These are phyloP conservation scores for Antitype chi DNA, from an alignment of 2,888 invertebrate species.

Conservation along the genomic window DNA sequence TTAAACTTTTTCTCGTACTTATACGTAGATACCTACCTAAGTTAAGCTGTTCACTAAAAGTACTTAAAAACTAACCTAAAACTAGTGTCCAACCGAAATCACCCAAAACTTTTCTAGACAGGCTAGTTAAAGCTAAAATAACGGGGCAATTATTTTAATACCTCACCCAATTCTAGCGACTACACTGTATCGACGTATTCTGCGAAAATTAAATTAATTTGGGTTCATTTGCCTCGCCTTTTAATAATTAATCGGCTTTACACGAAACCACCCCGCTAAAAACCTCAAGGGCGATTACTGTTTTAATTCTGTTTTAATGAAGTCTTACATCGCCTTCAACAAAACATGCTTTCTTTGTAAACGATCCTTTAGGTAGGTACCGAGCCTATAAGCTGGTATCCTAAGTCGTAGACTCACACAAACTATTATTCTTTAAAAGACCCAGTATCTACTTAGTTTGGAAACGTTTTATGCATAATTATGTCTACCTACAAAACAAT, in stretches of 20 bases:
- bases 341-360: conserved; percentile 17
- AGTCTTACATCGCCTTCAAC: conserved; percentile 21
- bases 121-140: conserved; percentile 27
- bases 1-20: not conserved
- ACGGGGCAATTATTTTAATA: conserved; percentile 40
- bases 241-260: conserved; percentile 61
- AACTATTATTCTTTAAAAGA: not conserved
- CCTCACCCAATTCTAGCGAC: conserved; percentile 42
- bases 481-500: not conserved
- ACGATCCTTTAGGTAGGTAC: not conserved
- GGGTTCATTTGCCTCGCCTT: conserved; percentile 63
- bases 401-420: not conserved
- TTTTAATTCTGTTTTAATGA: conserved; percentile 40
- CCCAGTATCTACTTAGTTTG: too few species aligned
- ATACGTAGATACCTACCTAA: not conserved
- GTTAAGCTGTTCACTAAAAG: not conserved
- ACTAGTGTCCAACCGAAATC: not conserved
- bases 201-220: conserved; percentile 62
- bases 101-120: conserved; percentile 8
- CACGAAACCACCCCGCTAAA: conserved; percentile 43
- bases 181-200: conserved; percentile 57
- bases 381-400: not conserved
- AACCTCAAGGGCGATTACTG: conserved; percentile 54
- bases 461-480: not conserved
- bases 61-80: not conserved